Conservation (phyloP, 92 coral and sea anemone genomes). For the Epizoanthus fatuus region DNA sequence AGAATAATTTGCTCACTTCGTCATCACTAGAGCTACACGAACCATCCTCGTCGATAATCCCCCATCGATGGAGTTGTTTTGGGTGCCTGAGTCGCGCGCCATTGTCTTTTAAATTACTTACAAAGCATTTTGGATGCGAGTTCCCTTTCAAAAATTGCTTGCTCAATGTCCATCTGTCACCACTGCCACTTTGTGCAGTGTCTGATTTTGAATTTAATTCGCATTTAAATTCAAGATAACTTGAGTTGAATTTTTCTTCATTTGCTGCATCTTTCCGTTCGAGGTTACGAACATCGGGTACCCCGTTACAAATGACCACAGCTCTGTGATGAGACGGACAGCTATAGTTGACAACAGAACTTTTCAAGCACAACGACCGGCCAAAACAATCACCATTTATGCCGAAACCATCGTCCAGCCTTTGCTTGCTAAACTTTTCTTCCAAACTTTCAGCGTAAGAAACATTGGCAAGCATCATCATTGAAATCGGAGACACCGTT, state of each 20-base stretch:
- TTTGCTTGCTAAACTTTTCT: conserved; percentile 41
- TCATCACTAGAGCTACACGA: conserved; percentile 35
- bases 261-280: background rate
- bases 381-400: conserved; percentile 35
- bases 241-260: conserved; percentile 1
- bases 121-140: conserved; percentile 25
- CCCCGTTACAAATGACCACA: conserved; percentile 21
- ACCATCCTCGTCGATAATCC: conserved; percentile 16
- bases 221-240: background rate
- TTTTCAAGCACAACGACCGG: conserved; percentile 34
- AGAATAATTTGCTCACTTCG: conserved; percentile 43
- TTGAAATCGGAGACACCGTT: background rate
- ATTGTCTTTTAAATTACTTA: conserved; percentile 22
- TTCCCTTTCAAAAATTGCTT: conserved; percentile 11
- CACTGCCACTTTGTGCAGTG: background rate
- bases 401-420: conserved; percentile 20
- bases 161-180: conserved; percentile 21
- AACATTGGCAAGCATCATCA: conserved; percentile 40
- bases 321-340: conserved; percentile 29
- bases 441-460: conserved; percentile 25
- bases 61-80: conserved; percentile 21
- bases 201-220: conserved; percentile 24
- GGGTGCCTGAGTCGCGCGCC: background rate
- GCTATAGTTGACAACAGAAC: conserved; percentile 40
- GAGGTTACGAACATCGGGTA: background rate